Percentiles rank a stretch among this genome's conserved stretches.
phyloP scores from a whole-genome alignment of 2,113 vertebrate species.

The Pterocles burchelli region DNA sequence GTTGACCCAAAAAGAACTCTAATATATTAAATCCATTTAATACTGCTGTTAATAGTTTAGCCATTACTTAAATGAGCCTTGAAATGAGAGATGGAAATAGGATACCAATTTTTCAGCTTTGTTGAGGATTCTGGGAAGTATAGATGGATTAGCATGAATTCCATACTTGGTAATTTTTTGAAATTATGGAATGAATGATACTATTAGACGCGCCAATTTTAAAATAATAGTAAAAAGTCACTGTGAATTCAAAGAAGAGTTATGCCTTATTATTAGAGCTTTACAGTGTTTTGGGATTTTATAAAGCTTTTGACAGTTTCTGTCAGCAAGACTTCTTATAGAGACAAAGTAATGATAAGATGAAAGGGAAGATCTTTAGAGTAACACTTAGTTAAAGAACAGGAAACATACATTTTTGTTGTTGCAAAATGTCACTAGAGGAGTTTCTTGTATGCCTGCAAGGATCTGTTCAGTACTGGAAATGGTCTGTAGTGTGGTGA shows the following conservation, averaged over 20 bases:
- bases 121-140: background rate
- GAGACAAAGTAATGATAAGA: background rate
- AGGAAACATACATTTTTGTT: slow-evolving; percentile 1
- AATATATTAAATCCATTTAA: slow-evolving; percentile 4
- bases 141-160: background rate
- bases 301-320: slow-evolving; percentile 39
- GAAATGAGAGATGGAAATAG: slow-evolving; percentile 14
- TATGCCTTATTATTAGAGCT: background rate
- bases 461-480: background rate
- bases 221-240: slow-evolving; percentile 8
- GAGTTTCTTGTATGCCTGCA: background rate
- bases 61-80: slow-evolving; percentile 30
- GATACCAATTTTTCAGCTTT: background rate
- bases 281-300: background rate
- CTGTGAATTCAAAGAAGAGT: background rate
- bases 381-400: background rate
- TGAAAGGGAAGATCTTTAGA: background rate
- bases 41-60: slow-evolving; percentile 7
- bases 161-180: background rate
- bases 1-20: slow-evolving; percentile 16
- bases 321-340: slow-evolving; percentile 2
- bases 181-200: background rate
- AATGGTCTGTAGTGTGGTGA: background rate
- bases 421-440: background rate
- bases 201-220: background rate